phyloP scores from a whole-genome alignment of 2,113 vertebrate species.

The Galemys pyrenaicus region DNA sequence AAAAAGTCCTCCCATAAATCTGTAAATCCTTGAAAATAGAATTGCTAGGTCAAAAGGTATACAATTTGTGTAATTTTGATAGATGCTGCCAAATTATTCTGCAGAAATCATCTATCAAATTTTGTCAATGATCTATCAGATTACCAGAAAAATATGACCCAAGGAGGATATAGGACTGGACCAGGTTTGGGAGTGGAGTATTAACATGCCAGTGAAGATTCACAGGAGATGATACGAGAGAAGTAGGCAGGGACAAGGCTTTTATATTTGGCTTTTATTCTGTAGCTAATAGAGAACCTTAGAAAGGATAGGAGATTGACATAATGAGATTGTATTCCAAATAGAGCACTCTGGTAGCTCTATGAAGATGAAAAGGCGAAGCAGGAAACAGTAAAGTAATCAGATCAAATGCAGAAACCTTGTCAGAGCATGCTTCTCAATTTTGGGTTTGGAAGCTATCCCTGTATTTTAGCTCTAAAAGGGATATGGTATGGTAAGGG shows the following conservation, averaged over 20 bases:
- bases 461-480: neutral
- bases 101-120: neutral
- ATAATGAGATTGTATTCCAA: neutral
- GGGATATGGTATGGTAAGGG: neutral
- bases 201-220: neutral
- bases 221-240: neutral
- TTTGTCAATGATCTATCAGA: too few relatives aligned
- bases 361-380: neutral
- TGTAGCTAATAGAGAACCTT: neutral
- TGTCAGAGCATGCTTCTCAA: neutral
- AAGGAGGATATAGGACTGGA: neutral
- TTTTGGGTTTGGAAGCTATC: neutral
- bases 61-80: constrained; percentile 35
- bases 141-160: neutral
- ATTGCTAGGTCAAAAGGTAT: neutral
- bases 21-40: neutral
- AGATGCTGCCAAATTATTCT: neutral
- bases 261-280: neutral
- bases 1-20: neutral
- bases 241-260: neutral
- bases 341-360: neutral
- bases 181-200: neutral
- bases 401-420: neutral
- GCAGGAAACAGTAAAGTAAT: neutral
- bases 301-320: neutral